Percentiles rank a stretch among this genome's conserved stretches.
Conservation (phyloP, 2,888 invertebrate genomes). For the Odontothrips loti region DNA sequence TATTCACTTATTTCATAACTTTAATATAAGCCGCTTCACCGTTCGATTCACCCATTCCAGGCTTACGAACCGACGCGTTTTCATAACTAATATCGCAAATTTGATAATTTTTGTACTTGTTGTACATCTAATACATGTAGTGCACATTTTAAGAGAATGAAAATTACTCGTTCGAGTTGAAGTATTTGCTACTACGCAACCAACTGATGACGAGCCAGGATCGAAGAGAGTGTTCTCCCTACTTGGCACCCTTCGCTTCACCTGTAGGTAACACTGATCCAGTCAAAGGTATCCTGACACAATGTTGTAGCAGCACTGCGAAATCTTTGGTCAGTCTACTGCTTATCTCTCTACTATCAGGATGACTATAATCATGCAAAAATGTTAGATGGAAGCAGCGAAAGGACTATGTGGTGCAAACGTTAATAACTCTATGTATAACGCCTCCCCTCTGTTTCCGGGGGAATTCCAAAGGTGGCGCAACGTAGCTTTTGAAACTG, state of each 20-base stretch:
- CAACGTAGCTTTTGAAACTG: not conserved
- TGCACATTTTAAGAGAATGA: conserved; percentile 26
- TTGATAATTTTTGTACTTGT: conserved; percentile 24
- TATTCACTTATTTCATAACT: not conserved
- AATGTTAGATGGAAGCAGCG: not conserved
- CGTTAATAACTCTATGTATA: not conserved
- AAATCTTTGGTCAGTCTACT: conserved; percentile 7
- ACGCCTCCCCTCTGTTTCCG: too few species aligned
- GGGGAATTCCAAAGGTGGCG: too few species aligned
- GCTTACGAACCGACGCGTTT: not conserved
- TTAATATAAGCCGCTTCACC: not conserved
- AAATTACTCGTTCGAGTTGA: conserved; percentile 2
- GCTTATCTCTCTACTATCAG: conserved; percentile 13
- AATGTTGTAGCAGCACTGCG: not conserved
- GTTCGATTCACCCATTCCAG: not conserved
- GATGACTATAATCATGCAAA: not conserved
- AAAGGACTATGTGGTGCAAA: not conserved
- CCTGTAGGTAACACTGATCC: not conserved
- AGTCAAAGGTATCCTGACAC: not conserved
- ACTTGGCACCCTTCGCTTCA: not conserved
- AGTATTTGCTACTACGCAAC: not conserved
- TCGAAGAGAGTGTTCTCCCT: not conserved
- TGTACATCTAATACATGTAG: conserved; percentile 24
- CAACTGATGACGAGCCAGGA: not conserved
- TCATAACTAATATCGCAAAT: conserved; percentile 16